Percentiles rank a stretch among this genome's conserved stretches.
phyloP scores from a whole-genome alignment of 1,140 invertebrate species.

The Drosophila saltans region DNA sequence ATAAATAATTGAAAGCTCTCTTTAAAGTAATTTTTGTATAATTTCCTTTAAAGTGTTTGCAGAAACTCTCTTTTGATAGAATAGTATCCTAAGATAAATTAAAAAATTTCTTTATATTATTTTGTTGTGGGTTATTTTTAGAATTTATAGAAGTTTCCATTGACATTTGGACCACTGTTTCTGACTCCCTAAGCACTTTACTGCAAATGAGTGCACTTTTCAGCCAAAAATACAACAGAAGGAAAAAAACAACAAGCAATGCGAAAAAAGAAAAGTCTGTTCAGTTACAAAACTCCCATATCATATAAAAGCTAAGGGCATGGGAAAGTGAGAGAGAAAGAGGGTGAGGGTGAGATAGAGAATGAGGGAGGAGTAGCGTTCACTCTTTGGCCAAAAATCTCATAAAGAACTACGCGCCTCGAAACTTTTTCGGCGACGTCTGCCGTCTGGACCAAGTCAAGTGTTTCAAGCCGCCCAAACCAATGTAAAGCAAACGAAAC shows the following conservation, averaged over 20 bases:
- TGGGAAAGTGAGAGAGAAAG: not conserved
- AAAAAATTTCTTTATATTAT: too few relatives aligned
- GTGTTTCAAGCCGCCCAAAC: constrained; percentile 44
- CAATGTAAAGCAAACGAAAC: constrained; percentile 35
- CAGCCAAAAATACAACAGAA: not conserved
- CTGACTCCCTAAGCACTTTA: not conserved
- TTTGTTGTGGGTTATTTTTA: too few relatives aligned
- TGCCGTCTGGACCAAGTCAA: constrained; percentile 57
- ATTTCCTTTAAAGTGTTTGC: too few relatives aligned
- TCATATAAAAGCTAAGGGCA: constrained; percentile 12
- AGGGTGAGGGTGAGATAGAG: not conserved
- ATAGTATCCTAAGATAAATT: too few relatives aligned
- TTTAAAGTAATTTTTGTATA: too few relatives aligned
- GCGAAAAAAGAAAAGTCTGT: constrained; percentile 11
- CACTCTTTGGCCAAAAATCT: constrained; percentile 30
- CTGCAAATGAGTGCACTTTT: constrained; percentile 30
- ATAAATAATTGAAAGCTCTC: too few relatives aligned
- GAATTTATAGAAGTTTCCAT: not conserved
- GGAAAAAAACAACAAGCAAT: not conserved
- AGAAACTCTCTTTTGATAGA: too few relatives aligned
- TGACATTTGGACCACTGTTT: constrained; percentile 2
- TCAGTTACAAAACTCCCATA: constrained; percentile 15
- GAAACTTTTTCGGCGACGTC: constrained; percentile 71
- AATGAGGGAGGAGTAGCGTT: not conserved
- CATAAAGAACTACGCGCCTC: constrained; percentile 68